These are phyloP conservation scores for Ariolimax columbianus DNA, from an alignment of 2,888 invertebrate genomes.

Conservation along the genomic window DNA sequence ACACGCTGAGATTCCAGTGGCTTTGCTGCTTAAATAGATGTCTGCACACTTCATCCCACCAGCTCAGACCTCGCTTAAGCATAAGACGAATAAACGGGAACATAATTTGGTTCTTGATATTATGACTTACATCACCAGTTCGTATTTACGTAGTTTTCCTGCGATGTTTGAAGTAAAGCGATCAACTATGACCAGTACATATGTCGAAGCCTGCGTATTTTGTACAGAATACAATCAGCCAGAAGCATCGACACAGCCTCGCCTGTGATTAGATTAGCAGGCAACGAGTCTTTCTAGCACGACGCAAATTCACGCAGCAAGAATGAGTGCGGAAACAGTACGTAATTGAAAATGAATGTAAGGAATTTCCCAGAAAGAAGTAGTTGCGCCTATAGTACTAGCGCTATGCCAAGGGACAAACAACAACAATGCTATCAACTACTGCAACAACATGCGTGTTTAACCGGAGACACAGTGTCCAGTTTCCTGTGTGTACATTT, in stretches of 20 bases:
- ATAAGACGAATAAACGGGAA: too few relatives aligned
- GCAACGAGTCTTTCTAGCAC: not conserved
- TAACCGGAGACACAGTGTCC: too few relatives aligned
- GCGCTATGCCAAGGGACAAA: not conserved
- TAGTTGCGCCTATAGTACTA: not conserved
- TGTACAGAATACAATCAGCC: not conserved
- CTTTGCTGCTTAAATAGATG: too few relatives aligned
- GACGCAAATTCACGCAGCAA: not conserved
- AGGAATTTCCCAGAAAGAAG: not conserved
- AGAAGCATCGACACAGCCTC: not conserved
- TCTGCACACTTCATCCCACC: too few relatives aligned
- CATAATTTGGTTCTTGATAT: too few relatives aligned
- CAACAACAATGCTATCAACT: not conserved
- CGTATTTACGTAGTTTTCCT: not conserved
- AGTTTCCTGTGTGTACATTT: too few relatives aligned
- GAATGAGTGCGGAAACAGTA: conserved; percentile 4
- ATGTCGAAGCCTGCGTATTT: not conserved
- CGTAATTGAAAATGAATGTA: not conserved
- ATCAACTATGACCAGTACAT: not conserved
- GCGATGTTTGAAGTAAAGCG: not conserved
- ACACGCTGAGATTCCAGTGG: too few relatives aligned
- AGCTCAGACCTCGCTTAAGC: too few relatives aligned
- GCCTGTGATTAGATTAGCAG: conserved; percentile 17
- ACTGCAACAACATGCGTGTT: too few relatives aligned
- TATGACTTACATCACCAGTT: too few relatives aligned